Evolutionary conservation across 2,888 invertebrate genomes (phyloP).

Genomic region (Pachycephus smyrnensis): DNA sequence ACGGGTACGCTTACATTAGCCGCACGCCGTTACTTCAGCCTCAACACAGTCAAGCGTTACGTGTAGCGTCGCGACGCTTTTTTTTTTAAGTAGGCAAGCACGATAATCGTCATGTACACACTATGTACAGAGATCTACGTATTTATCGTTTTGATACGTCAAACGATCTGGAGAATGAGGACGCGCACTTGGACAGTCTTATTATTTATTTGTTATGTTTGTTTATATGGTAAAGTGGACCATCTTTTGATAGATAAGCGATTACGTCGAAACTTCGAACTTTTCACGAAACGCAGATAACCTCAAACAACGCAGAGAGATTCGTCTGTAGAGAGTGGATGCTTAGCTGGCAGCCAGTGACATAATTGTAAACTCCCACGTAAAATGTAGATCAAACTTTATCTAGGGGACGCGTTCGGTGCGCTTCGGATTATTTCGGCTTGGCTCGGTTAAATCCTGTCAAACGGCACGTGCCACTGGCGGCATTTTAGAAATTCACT

Average conservation of each 20-base stretch:
- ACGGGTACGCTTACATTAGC: background rate
- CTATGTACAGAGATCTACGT: background rate
- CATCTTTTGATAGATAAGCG: background rate
- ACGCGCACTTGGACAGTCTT: background rate
- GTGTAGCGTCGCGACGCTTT: background rate
- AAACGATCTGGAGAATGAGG: background rate
- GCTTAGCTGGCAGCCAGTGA: slow-evolving; percentile 18
- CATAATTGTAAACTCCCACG: slow-evolving; percentile 31
- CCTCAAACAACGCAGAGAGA: background rate
- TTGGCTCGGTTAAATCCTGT: background rate
- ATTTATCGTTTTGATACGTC: background rate
- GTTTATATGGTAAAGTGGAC: background rate
- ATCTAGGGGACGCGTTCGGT: background rate
- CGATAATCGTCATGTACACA: background rate
- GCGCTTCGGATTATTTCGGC: background rate
- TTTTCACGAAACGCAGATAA: background rate
- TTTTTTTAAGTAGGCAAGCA: background rate
- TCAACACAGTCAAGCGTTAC: background rate
- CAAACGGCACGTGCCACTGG: slow-evolving; percentile 14
- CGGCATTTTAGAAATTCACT: slow-evolving; percentile 27
- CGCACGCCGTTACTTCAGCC: background rate
- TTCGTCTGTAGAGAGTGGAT: rapidly evolving
- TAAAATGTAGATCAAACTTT: slow-evolving; percentile 33
- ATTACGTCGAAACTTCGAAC: background rate
- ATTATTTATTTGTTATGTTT: background rate